phyloP scores from a whole-genome alignment of 1,140 invertebrate species.

The Musca vetustissima region DNA sequence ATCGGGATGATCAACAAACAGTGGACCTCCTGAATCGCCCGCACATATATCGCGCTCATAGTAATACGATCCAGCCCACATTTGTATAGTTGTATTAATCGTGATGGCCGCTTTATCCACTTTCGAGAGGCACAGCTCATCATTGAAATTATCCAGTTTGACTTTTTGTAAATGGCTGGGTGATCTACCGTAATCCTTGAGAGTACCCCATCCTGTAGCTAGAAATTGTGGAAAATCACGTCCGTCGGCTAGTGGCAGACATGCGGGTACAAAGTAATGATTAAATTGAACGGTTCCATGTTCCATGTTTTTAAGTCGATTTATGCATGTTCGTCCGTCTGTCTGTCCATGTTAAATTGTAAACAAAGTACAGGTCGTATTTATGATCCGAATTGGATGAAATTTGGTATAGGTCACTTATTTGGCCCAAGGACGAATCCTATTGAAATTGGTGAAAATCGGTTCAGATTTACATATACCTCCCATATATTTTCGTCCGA shows the following conservation, averaged over 20 bases:
- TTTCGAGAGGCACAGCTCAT: conserved; percentile 28
- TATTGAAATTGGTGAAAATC: too few species aligned
- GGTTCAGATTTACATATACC: too few species aligned
- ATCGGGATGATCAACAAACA: conserved; percentile 41
- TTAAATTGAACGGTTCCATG: conserved; percentile 55
- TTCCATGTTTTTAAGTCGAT: too few species aligned
- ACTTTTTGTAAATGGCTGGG: conserved; percentile 61
- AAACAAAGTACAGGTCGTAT: too few species aligned
- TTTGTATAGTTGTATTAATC: conserved; percentile 46
- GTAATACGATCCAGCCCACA: conserved; percentile 68
- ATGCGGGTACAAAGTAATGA: conserved; percentile 60
- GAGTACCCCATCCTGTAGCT: conserved; percentile 61
- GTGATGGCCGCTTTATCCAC: neutral
- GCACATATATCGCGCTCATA: conserved; percentile 56
- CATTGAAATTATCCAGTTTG: conserved; percentile 39
- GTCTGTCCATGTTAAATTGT: too few species aligned
- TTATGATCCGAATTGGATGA: too few species aligned
- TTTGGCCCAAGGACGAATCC: too few species aligned
- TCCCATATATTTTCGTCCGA: too few species aligned
- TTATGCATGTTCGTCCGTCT: too few species aligned
- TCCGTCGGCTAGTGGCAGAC: conserved; percentile 47
- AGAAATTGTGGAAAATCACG: conserved; percentile 42
- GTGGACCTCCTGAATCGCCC: conserved; percentile 46
- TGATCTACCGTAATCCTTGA: conserved; percentile 47
- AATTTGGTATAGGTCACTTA: too few species aligned